Conservation (phyloP, 2,797 vertebrate genomes). For the Myotis myotis region DNA sequence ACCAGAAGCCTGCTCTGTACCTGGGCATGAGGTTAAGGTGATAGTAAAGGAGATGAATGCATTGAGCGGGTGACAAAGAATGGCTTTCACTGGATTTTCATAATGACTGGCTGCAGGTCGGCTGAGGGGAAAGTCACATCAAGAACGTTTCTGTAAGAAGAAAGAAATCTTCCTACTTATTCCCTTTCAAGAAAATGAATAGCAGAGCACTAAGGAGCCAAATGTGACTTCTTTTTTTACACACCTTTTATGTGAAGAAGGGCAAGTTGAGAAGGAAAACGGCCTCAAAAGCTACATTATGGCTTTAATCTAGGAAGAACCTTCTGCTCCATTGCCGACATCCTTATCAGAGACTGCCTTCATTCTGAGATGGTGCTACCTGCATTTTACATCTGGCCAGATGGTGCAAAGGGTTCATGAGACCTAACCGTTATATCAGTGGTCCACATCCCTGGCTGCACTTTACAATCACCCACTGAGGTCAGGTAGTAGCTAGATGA, state of each 20-base stretch:
- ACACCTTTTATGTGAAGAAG: slow-evolving; percentile 44
- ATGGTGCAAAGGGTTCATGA: slow-evolving; percentile 1
- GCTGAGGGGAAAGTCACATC: slow-evolving; percentile 30
- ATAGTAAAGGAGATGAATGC: not conserved
- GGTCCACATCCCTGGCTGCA: not conserved
- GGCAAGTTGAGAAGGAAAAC: slow-evolving; percentile 23
- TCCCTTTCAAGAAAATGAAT: slow-evolving; percentile 67
- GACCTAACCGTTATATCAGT: not conserved
- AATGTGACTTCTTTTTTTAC: not conserved
- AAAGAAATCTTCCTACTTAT: slow-evolving; percentile 30
- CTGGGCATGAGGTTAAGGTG: not conserved
- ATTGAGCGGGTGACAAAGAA: not conserved
- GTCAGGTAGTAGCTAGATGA: not conserved
- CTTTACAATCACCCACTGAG: not conserved
- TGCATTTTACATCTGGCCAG: slow-evolving; percentile 13
- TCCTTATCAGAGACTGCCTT: not conserved
- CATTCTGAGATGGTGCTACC: not conserved
- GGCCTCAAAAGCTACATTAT: not conserved
- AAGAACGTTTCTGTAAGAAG: slow-evolving; percentile 55
- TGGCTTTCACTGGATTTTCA: slow-evolving; percentile 50
- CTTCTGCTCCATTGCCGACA: not conserved
- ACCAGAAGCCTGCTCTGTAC: not conserved
- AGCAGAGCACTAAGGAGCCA: slow-evolving; percentile 29
- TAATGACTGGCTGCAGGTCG: slow-evolving; percentile 37
- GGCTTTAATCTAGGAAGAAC: slow-evolving; percentile 41